phyloP scores from a whole-genome alignment of 2,113 vertebrate genomes.

The Chionodraco myersi region DNA sequence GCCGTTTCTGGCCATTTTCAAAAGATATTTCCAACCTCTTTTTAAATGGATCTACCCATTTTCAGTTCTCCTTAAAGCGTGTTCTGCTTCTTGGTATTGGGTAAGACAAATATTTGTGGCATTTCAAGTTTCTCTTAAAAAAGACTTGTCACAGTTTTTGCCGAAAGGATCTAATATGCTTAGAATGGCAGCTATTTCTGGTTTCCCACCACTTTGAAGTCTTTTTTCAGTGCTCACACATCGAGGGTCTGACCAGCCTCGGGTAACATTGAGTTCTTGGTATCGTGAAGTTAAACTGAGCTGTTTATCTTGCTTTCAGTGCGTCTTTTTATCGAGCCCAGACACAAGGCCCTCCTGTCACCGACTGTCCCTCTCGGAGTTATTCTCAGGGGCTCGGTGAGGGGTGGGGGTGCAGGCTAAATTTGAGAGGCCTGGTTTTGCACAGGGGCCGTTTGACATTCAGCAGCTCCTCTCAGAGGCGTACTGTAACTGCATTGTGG shows the following conservation, averaged over 20 bases:
- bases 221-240: slow-evolving; percentile 22
- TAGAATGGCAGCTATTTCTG: slow-evolving; percentile 11
- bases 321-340: slow-evolving; percentile 40
- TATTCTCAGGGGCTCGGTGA: slow-evolving; percentile 65
- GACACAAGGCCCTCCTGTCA: slow-evolving; percentile 69
- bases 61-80: not conserved
- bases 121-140: not conserved
- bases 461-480: slow-evolving; percentile 32
- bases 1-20: too few relatives aligned
- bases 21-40: not conserved
- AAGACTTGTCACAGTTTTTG: slow-evolving; percentile 1
- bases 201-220: slow-evolving; percentile 21
- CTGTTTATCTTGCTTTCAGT: slow-evolving; percentile 56
- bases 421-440: slow-evolving; percentile 67
- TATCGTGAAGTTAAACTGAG: slow-evolving; percentile 43
- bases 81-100: not conserved
- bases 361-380: slow-evolving; percentile 47
- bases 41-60: not conserved
- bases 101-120: not conserved
- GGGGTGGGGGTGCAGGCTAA: slow-evolving; percentile 58
- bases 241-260: slow-evolving; percentile 10
- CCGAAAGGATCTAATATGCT: not conserved
- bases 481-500: slow-evolving; percentile 53
- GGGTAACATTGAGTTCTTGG: slow-evolving; percentile 26
- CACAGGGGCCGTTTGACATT: slow-evolving; percentile 58